Conservation (phyloP, 2,888 invertebrate species). For the Trachelus tabidus region DNA sequence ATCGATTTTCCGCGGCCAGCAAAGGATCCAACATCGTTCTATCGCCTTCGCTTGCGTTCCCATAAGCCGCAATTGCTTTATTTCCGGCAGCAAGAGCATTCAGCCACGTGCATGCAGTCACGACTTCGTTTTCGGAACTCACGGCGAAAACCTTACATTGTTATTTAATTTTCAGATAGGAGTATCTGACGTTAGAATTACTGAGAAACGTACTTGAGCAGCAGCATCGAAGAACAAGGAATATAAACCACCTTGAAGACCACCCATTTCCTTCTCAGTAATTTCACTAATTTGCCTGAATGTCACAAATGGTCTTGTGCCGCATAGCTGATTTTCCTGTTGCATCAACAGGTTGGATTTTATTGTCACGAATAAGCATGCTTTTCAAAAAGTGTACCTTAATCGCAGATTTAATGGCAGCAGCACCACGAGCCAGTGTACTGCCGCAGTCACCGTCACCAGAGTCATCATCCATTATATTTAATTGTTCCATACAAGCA, state of each 20-base stretch:
- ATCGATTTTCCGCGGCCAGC: constrained; percentile 41
- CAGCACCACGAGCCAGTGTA: constrained; percentile 68
- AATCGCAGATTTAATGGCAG: constrained; percentile 39
- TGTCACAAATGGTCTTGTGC: constrained; percentile 30
- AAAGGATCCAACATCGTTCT: constrained; percentile 75
- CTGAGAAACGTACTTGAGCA: constrained; percentile 61
- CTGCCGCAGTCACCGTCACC: constrained; percentile 84
- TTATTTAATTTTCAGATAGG: background rate
- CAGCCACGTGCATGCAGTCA: constrained; percentile 66
- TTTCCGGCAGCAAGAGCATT: constrained; percentile 70
- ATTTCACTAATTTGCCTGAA: constrained; percentile 67
- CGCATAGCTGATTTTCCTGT: constrained; percentile 30
- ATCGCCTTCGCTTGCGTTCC: constrained; percentile 75
- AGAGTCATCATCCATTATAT: constrained; percentile 76
- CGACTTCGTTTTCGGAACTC: constrained; percentile 16
- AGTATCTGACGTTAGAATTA: background rate
- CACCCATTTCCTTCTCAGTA: constrained; percentile 76
- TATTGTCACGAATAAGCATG: background rate
- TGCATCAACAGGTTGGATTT: background rate
- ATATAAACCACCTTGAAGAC: constrained; percentile 81
- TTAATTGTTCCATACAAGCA: constrained; percentile 72
- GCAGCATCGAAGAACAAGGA: constrained; percentile 77
- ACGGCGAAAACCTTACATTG: constrained; percentile 34
- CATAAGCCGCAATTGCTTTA: constrained; percentile 72
- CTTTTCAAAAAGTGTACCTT: constrained; percentile 25